Conservation (phyloP, 1,140 invertebrate genomes). For the Condylostylus longicornis region DNA sequence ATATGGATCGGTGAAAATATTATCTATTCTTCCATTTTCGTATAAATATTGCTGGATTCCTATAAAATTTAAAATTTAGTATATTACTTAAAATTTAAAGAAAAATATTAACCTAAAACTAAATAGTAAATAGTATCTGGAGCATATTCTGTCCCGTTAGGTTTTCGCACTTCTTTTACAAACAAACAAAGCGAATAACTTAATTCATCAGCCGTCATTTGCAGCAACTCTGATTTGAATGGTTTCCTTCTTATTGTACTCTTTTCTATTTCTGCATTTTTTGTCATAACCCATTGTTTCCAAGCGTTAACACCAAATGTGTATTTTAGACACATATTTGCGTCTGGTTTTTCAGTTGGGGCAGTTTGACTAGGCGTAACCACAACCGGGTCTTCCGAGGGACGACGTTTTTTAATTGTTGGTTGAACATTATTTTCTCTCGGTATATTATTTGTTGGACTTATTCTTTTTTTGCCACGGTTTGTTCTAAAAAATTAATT, state of each 20-base stretch:
- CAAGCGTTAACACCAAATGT: slow-evolving; percentile 73
- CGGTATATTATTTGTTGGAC: slow-evolving; percentile 16
- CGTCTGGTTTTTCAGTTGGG: slow-evolving; percentile 57
- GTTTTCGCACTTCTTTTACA: slow-evolving; percentile 81
- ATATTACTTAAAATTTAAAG: too few relatives aligned
- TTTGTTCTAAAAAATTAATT: too few relatives aligned
- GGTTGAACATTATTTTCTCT: slow-evolving; percentile 20
- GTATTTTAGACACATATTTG: slow-evolving; percentile 63
- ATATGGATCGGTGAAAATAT: slow-evolving; percentile 85
- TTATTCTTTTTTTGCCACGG: slow-evolving; percentile 29
- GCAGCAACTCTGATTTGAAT: slow-evolving; percentile 75
- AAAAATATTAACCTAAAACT: slow-evolving; percentile 68
- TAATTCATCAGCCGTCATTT: slow-evolving; percentile 75
- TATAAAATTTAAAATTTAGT: too few relatives aligned
- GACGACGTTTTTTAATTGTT: too few relatives aligned
- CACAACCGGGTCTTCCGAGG: too few relatives aligned
- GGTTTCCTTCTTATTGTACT: slow-evolving; percentile 55
- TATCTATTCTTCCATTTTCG: slow-evolving; percentile 84
- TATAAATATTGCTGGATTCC: slow-evolving; percentile 90
- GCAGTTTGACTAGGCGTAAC: slow-evolving; percentile 16
- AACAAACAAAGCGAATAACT: slow-evolving; percentile 81
- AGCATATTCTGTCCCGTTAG: slow-evolving; percentile 76
- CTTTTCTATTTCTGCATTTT: slow-evolving; percentile 75
- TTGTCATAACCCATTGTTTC: slow-evolving; percentile 69
- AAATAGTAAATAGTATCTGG: slow-evolving; percentile 89